phyloP scores from a whole-genome alignment of 2,113 vertebrate genomes.

The Taurulus bubalis region DNA sequence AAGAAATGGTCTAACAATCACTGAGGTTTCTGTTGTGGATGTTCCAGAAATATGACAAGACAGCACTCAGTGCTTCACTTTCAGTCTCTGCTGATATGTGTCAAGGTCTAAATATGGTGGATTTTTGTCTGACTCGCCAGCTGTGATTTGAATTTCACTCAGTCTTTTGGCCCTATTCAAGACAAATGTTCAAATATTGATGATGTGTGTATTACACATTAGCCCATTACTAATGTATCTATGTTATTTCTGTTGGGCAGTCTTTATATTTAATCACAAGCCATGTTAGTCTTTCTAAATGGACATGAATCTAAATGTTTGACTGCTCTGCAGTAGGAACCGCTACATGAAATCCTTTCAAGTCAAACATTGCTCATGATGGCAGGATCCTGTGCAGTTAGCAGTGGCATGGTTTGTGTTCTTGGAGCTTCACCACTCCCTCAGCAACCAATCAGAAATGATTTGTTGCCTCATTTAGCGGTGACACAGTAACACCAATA shows the following conservation, averaged over 20 bases:
- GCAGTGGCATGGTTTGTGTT: constrained; percentile 6
- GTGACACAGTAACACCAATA: constrained; percentile 40
- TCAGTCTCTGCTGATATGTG: constrained; percentile 35
- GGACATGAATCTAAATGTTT: constrained; percentile 4
- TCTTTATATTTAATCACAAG: background rate
- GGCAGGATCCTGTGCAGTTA: background rate
- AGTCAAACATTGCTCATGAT: background rate
- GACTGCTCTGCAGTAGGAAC: constrained; percentile 7
- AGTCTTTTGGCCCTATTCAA: background rate
- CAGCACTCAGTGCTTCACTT: constrained; percentile 59
- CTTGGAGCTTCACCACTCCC: constrained; percentile 23
- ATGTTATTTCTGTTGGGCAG: background rate
- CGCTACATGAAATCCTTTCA: background rate
- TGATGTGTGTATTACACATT: background rate
- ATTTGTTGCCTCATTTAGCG: constrained; percentile 57
- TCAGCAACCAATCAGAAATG: constrained; percentile 57
- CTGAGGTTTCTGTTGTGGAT: constrained; percentile 47
- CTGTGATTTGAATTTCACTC: constrained; percentile 34
- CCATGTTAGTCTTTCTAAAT: background rate
- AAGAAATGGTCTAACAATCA: constrained; percentile 46
- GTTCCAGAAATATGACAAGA: constrained; percentile 64
- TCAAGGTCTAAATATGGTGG: constrained; percentile 34
- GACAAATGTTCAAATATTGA: constrained; percentile 2
- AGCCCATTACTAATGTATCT: background rate
- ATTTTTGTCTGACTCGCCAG: constrained; percentile 9